Percentiles rank a stretch among this genome's conserved stretches.
Conservation (phyloP, 2,888 invertebrate genomes). For the Aphelenchoides bicaudatus region DNA sequence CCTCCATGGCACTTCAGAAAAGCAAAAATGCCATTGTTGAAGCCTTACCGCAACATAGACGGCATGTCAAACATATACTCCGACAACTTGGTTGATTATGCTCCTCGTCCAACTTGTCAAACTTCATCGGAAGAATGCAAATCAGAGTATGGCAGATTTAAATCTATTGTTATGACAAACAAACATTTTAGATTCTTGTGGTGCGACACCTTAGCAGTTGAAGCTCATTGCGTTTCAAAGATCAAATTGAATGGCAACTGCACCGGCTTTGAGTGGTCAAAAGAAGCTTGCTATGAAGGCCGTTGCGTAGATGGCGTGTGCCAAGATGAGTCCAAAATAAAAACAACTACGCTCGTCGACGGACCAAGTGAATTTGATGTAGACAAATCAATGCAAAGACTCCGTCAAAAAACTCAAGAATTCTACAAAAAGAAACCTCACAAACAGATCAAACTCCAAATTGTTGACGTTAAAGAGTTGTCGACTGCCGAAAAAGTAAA, state of each 20-base stretch:
- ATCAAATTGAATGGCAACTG: conserved; percentile 50
- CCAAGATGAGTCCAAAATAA: conserved; percentile 1
- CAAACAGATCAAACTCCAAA: not conserved
- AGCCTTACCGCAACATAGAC: conserved; percentile 34
- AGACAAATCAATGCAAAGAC: not conserved
- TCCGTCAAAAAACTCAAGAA: not conserved
- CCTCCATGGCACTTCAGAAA: conserved; percentile 49
- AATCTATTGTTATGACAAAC: not conserved
- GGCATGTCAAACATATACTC: conserved; percentile 52
- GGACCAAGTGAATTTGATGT: too few species aligned
- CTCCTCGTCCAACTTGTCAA: conserved; percentile 41
- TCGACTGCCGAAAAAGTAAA: not conserved
- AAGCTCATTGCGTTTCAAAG: conserved; percentile 46
- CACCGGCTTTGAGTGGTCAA: conserved; percentile 46
- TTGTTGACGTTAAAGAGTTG: conserved; percentile 7
- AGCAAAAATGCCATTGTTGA: conserved; percentile 40
- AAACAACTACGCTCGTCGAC: too few species aligned
- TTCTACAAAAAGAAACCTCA: not conserved
- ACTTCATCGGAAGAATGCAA: conserved; percentile 27
- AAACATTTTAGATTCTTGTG: conserved; percentile 45
- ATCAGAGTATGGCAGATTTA: conserved; percentile 23
- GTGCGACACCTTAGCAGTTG: conserved; percentile 41
- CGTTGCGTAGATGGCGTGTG: conserved; percentile 43
- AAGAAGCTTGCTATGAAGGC: conserved; percentile 46
- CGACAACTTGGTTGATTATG: conserved; percentile 50